These are phyloP conservation scores for Actenoides lindsayi DNA, from an alignment of 2,113 vertebrate species.

Conservation along the genomic window DNA sequence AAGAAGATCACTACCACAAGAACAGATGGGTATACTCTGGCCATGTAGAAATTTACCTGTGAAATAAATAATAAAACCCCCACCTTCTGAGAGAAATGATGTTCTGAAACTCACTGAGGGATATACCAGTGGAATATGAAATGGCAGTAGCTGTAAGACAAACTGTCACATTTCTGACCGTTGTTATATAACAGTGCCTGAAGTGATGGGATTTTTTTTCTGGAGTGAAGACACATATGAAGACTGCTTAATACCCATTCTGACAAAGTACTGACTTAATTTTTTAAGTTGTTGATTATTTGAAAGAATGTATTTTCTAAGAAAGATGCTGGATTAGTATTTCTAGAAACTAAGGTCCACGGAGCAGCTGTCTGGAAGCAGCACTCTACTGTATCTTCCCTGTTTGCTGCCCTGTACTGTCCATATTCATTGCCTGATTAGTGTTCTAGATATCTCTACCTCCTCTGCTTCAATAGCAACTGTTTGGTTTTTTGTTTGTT, in stretches of 20 bases:
- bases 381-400: background rate
- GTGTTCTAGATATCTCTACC: background rate
- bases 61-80: background rate
- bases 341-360: background rate
- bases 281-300: background rate
- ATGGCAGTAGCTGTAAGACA: background rate
- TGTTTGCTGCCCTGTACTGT: background rate
- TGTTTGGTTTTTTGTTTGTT: background rate
- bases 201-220: background rate
- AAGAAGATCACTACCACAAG: background rate
- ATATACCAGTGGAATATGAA: background rate
- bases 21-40: background rate
- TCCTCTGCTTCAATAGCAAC: background rate
- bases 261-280: background rate
- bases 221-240: background rate
- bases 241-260: background rate
- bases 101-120: background rate
- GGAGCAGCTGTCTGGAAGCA: background rate
- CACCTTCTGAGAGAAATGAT: background rate
- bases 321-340: background rate
- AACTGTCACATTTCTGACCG: background rate
- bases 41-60: background rate
- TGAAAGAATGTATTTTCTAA: background rate
- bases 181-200: background rate
- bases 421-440: background rate